These are phyloP conservation scores for Metellina segmentata DNA, from an alignment of 2,888 invertebrate species.

Conservation along the genomic window DNA sequence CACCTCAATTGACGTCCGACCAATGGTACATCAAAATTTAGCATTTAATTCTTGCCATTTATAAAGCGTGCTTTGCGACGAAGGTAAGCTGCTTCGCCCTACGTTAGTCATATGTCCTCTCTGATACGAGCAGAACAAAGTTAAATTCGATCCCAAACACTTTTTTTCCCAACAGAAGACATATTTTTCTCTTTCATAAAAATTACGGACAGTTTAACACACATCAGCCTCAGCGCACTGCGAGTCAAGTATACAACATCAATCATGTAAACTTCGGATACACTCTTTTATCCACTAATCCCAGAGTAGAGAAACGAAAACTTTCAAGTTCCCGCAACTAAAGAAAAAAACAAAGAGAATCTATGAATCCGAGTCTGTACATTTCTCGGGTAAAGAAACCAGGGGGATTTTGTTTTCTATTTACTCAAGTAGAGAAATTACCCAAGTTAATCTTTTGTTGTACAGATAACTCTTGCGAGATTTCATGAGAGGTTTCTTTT, in stretches of 20 bases:
- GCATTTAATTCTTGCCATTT: too few relatives aligned
- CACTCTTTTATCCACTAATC: not conserved
- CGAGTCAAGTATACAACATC: not conserved
- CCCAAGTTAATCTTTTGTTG: slow-evolving; percentile 60
- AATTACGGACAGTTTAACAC: not conserved
- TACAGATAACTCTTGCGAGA: slow-evolving; percentile 55
- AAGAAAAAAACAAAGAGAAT: not conserved
- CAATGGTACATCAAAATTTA: too few relatives aligned
- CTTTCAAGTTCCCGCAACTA: not conserved
- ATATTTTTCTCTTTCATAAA: not conserved
- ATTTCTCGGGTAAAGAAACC: slow-evolving; percentile 16
- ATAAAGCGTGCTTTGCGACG: too few relatives aligned
- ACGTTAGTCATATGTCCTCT: too few relatives aligned
- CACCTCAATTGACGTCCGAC: too few relatives aligned
- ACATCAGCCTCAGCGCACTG: not conserved
- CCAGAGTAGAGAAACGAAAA: not conserved
- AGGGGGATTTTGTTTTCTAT: slow-evolving; percentile 42
- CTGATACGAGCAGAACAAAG: too few relatives aligned
- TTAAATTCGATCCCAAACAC: too few relatives aligned
- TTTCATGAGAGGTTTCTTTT: slow-evolving; percentile 36
- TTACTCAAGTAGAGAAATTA: slow-evolving; percentile 70
- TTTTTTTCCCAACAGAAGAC: too few relatives aligned
- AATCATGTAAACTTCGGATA: not conserved
- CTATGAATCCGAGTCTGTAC: slow-evolving; percentile 20
- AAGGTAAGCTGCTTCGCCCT: too few relatives aligned